A percentile compares a stretch with the other conserved stretches of the same genome.
These are phyloP conservation scores for Ovibos moschatus DNA, from an alignment of 2,113 vertebrate genomes.

Conservation along the genomic window DNA sequence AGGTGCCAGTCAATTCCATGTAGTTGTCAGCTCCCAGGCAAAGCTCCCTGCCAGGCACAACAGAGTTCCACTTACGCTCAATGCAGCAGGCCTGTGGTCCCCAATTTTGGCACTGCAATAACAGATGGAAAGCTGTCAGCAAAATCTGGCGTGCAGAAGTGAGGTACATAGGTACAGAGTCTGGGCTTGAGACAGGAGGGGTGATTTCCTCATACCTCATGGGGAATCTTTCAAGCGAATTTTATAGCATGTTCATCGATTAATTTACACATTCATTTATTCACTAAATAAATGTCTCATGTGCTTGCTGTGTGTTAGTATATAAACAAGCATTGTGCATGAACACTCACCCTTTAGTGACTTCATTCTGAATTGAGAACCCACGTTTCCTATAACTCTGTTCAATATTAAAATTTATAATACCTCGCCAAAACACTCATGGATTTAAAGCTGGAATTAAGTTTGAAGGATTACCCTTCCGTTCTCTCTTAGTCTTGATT, in stretches of 20 bases:
- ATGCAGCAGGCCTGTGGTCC: accelerated
- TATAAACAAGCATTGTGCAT: neutral
- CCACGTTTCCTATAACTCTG: neutral
- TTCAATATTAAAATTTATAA: neutral
- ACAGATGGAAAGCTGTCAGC: neutral
- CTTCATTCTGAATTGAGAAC: neutral
- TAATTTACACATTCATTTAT: neutral
- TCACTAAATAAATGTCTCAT: neutral
- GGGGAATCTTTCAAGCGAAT: neutral
- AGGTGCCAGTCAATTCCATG: neutral
- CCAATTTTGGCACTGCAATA: accelerated
- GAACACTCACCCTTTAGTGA: neutral
- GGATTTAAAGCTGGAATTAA: conserved; percentile 19
- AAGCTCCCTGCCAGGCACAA: neutral
- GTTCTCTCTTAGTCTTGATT: neutral
- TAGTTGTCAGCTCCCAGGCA: neutral
- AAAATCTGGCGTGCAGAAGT: too few relatives aligned
- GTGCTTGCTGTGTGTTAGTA: neutral
- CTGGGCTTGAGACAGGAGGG: neutral
- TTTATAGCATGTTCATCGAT: neutral
- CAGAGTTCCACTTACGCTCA: neutral
- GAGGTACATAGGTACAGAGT: neutral
- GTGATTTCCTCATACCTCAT: neutral
- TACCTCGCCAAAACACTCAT: neutral
- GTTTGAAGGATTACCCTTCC: neutral